Base-by-base conservation (phyloP, 2,797 vertebrate genomes). In the Manis crassicaudata region DNA sequence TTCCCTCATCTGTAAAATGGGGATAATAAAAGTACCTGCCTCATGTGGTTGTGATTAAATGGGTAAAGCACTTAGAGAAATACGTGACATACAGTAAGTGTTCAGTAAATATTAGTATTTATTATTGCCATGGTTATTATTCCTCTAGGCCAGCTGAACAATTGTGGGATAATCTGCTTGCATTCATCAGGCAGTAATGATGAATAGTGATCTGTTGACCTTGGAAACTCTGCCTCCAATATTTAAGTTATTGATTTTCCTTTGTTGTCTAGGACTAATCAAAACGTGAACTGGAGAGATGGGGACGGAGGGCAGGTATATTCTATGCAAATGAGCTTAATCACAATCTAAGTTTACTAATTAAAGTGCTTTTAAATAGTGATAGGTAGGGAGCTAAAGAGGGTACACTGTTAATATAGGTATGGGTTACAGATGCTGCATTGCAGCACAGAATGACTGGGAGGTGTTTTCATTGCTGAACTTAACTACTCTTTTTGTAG, bases 401-500 rank as follows among this genome's bases (percentile, higher is more conserved):
- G 25, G 32, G 29, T 20, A 35, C 25, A 65, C 40, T 65, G 35
- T 52, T 75, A 40, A 18, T 1, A 1, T 21, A 52, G 62, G 65
- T 35, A 40, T 1, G 27, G 29, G 35, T 81, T 62, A 46, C 50
- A 77, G 56, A 27, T 67, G 18, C 23, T 6, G 16, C 37, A 9
- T 0, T 46, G 70, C 80, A 63, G 29, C 18, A 9, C 37, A 67
- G 58, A 27, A 23, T 35, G 5, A 3, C 21, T 13, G 73, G 27
- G 68, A 91, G 35, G 29, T 37, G 29, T 35, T 68, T 25, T 80
- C 32, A 0, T 2, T 32, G 82, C 40, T 87, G 60, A 89, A 62
- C 35, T 82, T 86, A 21, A 65, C 52, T 32, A 13, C 60, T 90
- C 54, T 68, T 82, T 94, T 52, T 95, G 0, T 97, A 99, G 99